Evolutionary conservation across 2,113 vertebrate species (phyloP).

Genomic region (Noctilio leporinus): DNA sequence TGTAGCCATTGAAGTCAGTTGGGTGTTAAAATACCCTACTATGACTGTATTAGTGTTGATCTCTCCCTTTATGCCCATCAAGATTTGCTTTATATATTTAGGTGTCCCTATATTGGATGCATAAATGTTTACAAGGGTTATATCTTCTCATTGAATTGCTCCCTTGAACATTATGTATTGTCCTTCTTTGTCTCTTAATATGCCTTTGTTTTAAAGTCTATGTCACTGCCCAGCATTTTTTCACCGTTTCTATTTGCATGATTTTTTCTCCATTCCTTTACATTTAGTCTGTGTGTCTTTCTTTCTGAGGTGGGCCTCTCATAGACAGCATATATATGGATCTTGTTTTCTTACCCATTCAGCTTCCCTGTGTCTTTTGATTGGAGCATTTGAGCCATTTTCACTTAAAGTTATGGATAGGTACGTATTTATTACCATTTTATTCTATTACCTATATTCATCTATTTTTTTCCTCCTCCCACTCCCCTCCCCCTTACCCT

Average conservation of each 20-base stretch:
- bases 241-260: not conserved
- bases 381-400: not conserved
- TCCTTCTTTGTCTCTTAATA: not conserved
- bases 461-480: not conserved
- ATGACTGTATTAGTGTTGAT: not conserved
- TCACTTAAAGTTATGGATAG: not conserved
- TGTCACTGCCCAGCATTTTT: not conserved
- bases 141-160: not conserved
- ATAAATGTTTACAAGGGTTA: not conserved
- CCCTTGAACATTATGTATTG: not conserved
- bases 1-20: not conserved
- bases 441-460: not conserved
- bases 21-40: not conserved
- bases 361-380: not conserved
- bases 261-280: not conserved
- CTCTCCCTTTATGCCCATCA: not conserved
- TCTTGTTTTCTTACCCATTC: not conserved
- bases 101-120: not conserved
- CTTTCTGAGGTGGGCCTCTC: not conserved
- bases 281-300: not conserved
- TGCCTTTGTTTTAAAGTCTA: not conserved
- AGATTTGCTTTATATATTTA: not conserved
- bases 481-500: too few species aligned
- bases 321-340: not conserved
- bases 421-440: not conserved